Evolutionary conservation across 2,113 vertebrate genomes (phyloP), one percentile per base, ranked within the genome.

Genomic region (Otus sunia): DNA sequence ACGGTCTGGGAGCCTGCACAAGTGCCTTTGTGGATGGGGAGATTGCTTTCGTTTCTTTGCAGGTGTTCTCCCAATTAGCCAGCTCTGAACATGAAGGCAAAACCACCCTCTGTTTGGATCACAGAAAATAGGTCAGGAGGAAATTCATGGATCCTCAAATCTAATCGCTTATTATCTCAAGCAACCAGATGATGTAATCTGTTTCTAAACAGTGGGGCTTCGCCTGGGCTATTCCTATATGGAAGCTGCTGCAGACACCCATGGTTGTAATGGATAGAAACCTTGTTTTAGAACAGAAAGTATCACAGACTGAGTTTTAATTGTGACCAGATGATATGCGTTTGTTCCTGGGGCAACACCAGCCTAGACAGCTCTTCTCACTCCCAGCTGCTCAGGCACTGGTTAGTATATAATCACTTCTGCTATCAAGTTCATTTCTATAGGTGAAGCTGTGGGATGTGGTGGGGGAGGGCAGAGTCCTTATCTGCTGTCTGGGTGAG

Each of bases 351-450:
- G 58, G 45, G 63, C 62, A 86, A 69, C 63, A 64, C 12, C 49
- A 89, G 50, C 63, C 50, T 23, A 39, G 34, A 32, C 30, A 74
- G 74, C 52, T 56, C 69, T 32, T 74, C 64, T 85, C 69, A 66
- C 9, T 74, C 56, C 41, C 58, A 60, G 43, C 79, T 86, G 49
- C 32, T 77, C 69, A 39, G 47, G 47, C 45, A 13, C 10, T 30
- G 0, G 0, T 59, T 11, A 47, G 69, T 75, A 72, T 39, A 86
- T 23, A 86, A 50, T 13, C 62, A 47, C 26, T 72, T 82, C 62
- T 92, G 37, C n/a, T 47, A 26, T 7, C 5, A 7, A 1, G 4
- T 60, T 11, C 0, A 0, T 11, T 43, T 69, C 9, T 1, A 0
- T 5, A 4, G n/a, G 21, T 3, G 27, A 52, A n/a, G 34, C 4